phyloP scores from a whole-genome alignment of 1,140 invertebrate genomes.

The Mizuhopecten yessoensis region DNA sequence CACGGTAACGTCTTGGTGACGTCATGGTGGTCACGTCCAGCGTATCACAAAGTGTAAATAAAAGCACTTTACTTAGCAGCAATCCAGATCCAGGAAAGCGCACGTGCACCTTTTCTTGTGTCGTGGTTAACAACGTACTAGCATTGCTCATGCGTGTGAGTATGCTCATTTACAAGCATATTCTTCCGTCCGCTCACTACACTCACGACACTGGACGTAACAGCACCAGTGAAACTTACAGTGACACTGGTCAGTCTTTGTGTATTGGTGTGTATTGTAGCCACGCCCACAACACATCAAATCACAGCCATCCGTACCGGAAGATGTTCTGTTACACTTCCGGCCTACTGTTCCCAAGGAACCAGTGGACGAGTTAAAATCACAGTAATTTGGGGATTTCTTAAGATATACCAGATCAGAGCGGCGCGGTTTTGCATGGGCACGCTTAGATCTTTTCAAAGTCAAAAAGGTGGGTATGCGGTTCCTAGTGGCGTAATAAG shows the following conservation, averaged over 20 bases:
- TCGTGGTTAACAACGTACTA: neutral
- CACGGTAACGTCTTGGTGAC: neutral
- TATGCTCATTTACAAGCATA: constrained; percentile 82
- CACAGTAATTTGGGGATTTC: constrained; percentile 96
- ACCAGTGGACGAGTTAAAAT: constrained; percentile 87
- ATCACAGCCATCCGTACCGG: constrained; percentile 84
- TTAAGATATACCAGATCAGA: constrained; percentile 95
- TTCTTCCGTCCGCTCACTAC: constrained; percentile 82
- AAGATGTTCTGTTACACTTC: constrained; percentile 83
- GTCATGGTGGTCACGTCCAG: neutral
- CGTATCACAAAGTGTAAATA: neutral
- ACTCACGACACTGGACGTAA: constrained; percentile 84
- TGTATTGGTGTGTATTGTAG: constrained; percentile 84
- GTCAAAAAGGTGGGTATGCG: constrained; percentile 79
- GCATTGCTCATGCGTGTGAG: neutral
- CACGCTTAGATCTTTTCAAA: constrained; percentile 88
- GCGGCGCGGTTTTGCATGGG: constrained; percentile 78
- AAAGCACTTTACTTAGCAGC: neutral
- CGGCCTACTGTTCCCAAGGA: constrained; percentile 83
- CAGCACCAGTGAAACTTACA: constrained; percentile 86
- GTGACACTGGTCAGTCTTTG: constrained; percentile 83
- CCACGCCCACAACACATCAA: constrained; percentile 86
- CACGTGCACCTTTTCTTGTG: neutral
- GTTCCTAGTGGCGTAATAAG: constrained; percentile 74
- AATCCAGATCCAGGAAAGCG: neutral